Conservation (phyloP, 2,797 vertebrate species). For the Poecilia velifera region DNA sequence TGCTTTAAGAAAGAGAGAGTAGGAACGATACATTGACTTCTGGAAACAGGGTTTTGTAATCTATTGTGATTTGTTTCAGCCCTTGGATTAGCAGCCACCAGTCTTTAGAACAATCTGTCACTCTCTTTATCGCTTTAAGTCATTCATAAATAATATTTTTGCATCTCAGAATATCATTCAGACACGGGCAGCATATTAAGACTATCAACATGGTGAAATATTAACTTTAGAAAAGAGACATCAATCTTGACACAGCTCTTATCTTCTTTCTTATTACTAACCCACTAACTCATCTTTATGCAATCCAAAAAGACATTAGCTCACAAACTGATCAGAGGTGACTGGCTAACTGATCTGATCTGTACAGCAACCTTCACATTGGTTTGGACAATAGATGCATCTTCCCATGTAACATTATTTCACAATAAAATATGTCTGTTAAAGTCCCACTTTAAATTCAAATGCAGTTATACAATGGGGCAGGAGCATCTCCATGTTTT, state of each 20-base stretch:
- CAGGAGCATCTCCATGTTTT: neutral
- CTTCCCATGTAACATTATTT: neutral
- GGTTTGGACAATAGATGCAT: neutral
- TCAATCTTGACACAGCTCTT: neutral
- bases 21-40: neutral
- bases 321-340: neutral
- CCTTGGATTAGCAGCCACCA: neutral
- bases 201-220: conserved; percentile 25
- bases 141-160: neutral
- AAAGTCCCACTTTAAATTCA: neutral
- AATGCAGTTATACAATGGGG: neutral
- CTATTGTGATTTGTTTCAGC: neutral
- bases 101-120: neutral
- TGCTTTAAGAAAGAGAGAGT: neutral
- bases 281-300: neutral
- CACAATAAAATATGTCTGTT: neutral
- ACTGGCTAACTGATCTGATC: neutral
- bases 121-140: neutral
- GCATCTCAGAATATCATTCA: neutral
- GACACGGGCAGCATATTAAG: too few relatives aligned
- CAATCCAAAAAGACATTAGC: conserved; percentile 13
- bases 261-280: conserved; percentile 22
- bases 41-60: neutral
- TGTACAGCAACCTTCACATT: neutral
- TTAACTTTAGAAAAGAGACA: conserved; percentile 31